These are phyloP conservation scores for Catharus bicknelli DNA, from an alignment of 2,113 vertebrate species.

Conservation along the genomic window DNA sequence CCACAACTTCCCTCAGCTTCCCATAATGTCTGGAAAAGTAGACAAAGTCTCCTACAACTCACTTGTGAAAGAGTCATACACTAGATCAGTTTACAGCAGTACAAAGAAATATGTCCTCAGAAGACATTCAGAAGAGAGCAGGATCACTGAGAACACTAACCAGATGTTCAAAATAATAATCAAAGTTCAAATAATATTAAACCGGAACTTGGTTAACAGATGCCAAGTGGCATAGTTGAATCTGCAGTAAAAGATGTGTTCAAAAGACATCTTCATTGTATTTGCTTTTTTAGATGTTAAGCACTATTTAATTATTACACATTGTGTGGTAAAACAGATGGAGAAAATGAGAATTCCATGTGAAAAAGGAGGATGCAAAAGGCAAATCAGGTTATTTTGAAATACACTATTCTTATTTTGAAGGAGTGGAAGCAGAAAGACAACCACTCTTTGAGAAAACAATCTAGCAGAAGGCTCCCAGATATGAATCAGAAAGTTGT, in stretches of 20 bases:
- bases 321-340: neutral
- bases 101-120: conserved; percentile 34
- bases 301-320: neutral
- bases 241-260: neutral
- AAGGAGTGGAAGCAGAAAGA: neutral
- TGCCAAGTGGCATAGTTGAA: neutral
- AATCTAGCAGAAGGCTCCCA: conserved; percentile 25
- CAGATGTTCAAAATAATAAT: conserved; percentile 11
- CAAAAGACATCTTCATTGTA: neutral
- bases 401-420: neutral
- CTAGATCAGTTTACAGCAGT: conserved; percentile 26
- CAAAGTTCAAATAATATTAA: neutral
- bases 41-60: conserved; percentile 17
- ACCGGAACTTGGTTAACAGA: neutral
- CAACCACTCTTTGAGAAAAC: conserved; percentile 6
- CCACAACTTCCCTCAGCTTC: conserved; percentile 9
- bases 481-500: conserved; percentile 47
- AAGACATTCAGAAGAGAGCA: neutral
- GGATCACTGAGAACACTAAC: neutral
- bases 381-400: conserved; percentile 24
- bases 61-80: neutral
- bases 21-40: conserved; percentile 43
- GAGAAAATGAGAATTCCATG: conserved; percentile 16
- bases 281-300: neutral
- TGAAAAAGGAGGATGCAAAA: conserved; percentile 1